A percentile compares a stretch with the other conserved stretches of the same genome.
Evolutionary conservation across 2,888 invertebrate genomes (phyloP).

Genomic region (Chesias legatella): DNA sequence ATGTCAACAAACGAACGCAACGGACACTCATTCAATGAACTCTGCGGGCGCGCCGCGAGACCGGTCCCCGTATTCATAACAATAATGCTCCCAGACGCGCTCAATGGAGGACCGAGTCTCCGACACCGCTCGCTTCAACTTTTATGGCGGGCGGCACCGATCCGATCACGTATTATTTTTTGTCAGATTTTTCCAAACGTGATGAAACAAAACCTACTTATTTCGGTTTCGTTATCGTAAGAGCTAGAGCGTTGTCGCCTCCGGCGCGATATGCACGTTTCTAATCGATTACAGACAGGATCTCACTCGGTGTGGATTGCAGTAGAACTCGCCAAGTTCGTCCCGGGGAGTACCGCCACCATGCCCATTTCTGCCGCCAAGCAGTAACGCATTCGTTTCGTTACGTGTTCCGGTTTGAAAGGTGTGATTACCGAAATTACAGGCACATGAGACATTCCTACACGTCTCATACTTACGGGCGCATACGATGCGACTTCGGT

Average conservation of each 20-base stretch:
- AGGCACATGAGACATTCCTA: no score
- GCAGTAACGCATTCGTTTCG: no score
- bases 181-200: conserved; percentile 46
- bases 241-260: conserved; percentile 41
- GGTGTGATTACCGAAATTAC: no score
- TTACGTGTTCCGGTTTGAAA: no score
- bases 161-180: conserved; percentile 54
- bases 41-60: conserved; percentile 53
- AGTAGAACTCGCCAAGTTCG: no score
- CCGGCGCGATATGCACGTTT: conserved; percentile 43
- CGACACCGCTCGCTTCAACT: conserved; percentile 39
- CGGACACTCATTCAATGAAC: conserved; percentile 77
- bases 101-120: conserved; percentile 59
- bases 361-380: no score
- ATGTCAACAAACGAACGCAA: conserved; percentile 74
- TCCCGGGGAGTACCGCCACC: no score
- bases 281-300: conserved; percentile 50
- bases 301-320: no score
- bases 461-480: no score
- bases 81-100: conserved; percentile 67
- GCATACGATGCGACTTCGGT: no score
- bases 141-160: conserved; percentile 43
- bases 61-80: conserved; percentile 75
- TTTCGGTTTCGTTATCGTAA: conserved; percentile 33
- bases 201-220: conserved; percentile 47